Percentiles rank a stretch among this genome's conserved stretches.
phyloP scores from a whole-genome alignment of 2,113 vertebrate species.

The Zosterops borbonicus region DNA sequence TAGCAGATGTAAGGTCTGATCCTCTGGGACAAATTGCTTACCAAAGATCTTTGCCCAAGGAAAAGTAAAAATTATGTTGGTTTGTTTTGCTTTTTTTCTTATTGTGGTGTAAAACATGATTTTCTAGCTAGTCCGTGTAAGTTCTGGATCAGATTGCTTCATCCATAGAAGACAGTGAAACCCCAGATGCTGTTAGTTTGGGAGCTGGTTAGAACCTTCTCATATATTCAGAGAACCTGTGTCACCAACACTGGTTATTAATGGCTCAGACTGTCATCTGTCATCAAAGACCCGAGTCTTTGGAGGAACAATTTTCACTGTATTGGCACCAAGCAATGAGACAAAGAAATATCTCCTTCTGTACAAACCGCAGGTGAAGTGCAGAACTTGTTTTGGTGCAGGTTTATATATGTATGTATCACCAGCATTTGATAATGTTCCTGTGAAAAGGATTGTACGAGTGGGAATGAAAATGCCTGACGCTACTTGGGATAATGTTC shows the following conservation, averaged over 20 bases:
- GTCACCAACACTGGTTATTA: fast-evolving
- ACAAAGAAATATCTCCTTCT: background rate
- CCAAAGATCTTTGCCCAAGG: background rate
- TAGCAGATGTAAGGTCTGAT: background rate
- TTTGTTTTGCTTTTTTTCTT: background rate
- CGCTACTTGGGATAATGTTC: background rate
- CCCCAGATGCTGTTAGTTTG: background rate
- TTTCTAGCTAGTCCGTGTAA: background rate
- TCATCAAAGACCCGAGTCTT: background rate
- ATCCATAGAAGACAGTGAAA: background rate
- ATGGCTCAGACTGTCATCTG: background rate
- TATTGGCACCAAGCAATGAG: background rate
- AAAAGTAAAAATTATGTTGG: background rate
- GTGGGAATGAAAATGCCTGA: background rate
- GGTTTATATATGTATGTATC: fast-evolving
- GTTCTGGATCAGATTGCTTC: background rate
- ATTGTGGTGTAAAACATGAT: background rate
- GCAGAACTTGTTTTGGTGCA: background rate
- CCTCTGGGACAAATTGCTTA: background rate
- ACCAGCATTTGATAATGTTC: background rate
- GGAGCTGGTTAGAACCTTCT: background rate
- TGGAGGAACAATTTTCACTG: background rate
- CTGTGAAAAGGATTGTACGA: background rate
- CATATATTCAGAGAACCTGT: background rate
- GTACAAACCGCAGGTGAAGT: background rate